phyloP scores from a whole-genome alignment of 2,888 invertebrate species.

The Abrostola tripartita region DNA sequence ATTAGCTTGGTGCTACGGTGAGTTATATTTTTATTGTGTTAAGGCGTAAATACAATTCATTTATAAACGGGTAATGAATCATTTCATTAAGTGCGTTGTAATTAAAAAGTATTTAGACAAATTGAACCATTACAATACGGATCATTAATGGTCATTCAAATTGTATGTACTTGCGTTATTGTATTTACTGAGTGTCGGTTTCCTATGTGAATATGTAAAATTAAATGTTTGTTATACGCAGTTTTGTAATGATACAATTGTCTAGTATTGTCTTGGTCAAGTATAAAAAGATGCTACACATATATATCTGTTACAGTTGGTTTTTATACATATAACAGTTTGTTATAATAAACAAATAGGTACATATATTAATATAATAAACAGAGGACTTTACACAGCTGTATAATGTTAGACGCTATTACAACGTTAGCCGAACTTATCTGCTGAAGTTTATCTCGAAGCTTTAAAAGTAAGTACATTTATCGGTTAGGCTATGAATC shows the following conservation, averaged over 20 bases:
- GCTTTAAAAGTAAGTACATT: no score
- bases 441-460: no score
- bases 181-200: conserved; percentile 1
- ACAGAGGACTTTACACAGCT: no score
- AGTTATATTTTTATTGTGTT: conserved; percentile 9
- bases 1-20: conserved; percentile 68
- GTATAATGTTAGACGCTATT: no score
- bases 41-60: background rate
- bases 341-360: no score
- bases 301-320: no score
- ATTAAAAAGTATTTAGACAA: conserved; percentile 38
- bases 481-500: no score
- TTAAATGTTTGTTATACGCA: background rate
- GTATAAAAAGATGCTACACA: no score
- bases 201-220: conserved; percentile 10
- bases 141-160: conserved; percentile 19
- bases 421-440: no score
- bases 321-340: no score
- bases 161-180: conserved; percentile 4
- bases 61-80: background rate
- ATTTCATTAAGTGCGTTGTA: conserved; percentile 8
- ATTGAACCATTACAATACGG: conserved; percentile 10
- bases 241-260: background rate
- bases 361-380: no score
- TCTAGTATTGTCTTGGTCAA: background rate